Evolutionary conservation across 2,797 vertebrate genomes (phyloP), one percentile per base, ranked within the genome.

Genomic region (Peromyscus melanophrys): DNA sequence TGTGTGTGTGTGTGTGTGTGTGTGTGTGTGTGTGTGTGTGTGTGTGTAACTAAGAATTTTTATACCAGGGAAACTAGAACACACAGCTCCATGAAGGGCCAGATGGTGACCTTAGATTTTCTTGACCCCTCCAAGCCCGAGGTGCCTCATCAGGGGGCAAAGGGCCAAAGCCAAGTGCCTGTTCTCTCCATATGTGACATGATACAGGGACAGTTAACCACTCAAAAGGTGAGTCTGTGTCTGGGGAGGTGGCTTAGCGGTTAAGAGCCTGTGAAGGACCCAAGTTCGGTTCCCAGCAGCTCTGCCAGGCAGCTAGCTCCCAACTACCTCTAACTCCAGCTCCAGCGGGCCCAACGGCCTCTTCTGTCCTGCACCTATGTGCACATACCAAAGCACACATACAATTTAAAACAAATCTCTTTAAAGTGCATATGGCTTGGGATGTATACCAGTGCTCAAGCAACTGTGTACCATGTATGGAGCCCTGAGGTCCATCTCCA

Each of bases 161-260:
- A 83, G 46, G 13, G 2, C 34, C 40, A 86, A 57, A 76, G 2
- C 2, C 9, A 34, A 13, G 7, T 4, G 12, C 21, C n/a, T 49
- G 19, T 14, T 31, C 63, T 21, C 0, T 23, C 46, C 10, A 0
- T 13, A 1, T 0, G 3, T 21, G 55, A 55, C 1, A 31, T 13
- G 43, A 31, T 7, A 37, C 3, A 0, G 16, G 14, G 25, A n/a
- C 31, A 1, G 21, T 4, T 40, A 43, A 34, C 65, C 17, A 23
- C 40, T 46, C 61, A 19, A 49, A n/a, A 52, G 21, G 46, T 27
- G 19, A 49, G 63, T 14, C 40, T 67, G 61, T 0, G 5, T 46
- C 61, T 52, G 21, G 31, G 29, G 46, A 17, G 43, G 40, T 13
- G 34, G 46, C 65, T 16, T 14, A 25, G 65, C 6, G 34, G 21